Conservation (phyloP, 2,888 invertebrate genomes). For the Liodrosophila aerea region DNA sequence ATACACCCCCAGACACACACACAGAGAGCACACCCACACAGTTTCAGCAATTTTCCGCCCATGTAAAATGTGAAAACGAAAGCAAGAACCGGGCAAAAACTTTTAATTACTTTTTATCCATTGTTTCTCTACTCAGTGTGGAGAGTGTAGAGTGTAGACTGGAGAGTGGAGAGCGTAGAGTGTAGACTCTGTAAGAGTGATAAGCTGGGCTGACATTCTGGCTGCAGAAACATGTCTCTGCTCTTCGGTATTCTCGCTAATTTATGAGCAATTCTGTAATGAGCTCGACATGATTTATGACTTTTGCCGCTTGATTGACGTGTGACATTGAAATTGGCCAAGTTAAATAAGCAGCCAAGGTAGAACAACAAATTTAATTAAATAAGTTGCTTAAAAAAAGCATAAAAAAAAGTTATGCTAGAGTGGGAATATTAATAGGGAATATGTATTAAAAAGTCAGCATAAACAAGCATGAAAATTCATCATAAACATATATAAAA, state of each 20-base stretch:
- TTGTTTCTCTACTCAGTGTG: constrained; percentile 34
- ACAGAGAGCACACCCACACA: constrained; percentile 17
- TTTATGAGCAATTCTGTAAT: constrained; percentile 25
- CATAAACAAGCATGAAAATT: no score
- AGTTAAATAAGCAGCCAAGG: background rate
- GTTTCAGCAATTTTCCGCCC: constrained; percentile 35
- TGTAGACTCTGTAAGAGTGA: constrained; percentile 7
- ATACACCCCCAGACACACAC: constrained; percentile 5
- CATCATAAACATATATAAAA: no score
- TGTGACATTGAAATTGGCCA: constrained; percentile 6
- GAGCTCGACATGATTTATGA: background rate
- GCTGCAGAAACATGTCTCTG: constrained; percentile 22
- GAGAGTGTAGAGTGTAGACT: background rate
- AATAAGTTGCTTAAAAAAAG: background rate
- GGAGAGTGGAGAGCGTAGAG: background rate
- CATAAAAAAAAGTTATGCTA: background rate
- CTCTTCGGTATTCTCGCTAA: constrained; percentile 7
- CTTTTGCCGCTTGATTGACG: constrained; percentile 7
- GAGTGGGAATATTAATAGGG: no score
- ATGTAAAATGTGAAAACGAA: constrained; percentile 21
- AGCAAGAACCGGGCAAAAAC: constrained; percentile 26
- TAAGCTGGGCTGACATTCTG: constrained; percentile 21
- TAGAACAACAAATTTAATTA: background rate
- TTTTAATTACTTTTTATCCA: constrained; percentile 69
- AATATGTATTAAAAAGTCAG: no score